These are phyloP conservation scores for Limnothrissa miodon DNA, from an alignment of 2,113 vertebrate species.

Conservation along the genomic window DNA sequence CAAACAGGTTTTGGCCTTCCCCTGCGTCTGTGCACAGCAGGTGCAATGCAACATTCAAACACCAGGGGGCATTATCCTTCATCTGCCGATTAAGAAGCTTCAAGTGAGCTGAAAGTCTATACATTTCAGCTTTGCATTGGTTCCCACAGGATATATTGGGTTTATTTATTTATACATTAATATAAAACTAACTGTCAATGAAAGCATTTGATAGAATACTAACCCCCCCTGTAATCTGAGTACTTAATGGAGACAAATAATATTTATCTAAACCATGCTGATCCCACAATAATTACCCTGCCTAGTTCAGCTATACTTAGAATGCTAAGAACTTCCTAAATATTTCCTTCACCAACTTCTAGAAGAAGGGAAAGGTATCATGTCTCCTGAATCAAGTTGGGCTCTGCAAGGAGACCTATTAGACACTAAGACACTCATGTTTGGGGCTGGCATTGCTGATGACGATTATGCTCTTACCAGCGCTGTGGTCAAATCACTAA, in stretches of 20 bases:
- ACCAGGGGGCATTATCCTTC: not conserved
- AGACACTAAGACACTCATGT: too few relatives aligned
- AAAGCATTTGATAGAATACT: not conserved
- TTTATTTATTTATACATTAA: too few relatives aligned
- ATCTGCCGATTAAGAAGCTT: not conserved
- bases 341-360: not conserved
- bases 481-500: too few relatives aligned
- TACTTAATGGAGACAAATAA: not conserved
- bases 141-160: not conserved
- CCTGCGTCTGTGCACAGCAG: not conserved
- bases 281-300: not conserved
- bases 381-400: too few relatives aligned
- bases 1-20: not conserved
- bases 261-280: not conserved
- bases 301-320: not conserved
- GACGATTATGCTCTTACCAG: too few relatives aligned
- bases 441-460: too few relatives aligned
- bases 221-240: not conserved
- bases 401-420: too few relatives aligned
- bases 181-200: too few relatives aligned
- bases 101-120: not conserved
- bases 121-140: too few relatives aligned
- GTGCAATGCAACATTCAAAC: not conserved
- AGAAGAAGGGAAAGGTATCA: not conserved
- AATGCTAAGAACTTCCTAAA: not conserved